Percentiles rank a stretch among this genome's conserved stretches.
Conservation (phyloP, 2,113 vertebrate species). For the Oreocharis arfaki region DNA sequence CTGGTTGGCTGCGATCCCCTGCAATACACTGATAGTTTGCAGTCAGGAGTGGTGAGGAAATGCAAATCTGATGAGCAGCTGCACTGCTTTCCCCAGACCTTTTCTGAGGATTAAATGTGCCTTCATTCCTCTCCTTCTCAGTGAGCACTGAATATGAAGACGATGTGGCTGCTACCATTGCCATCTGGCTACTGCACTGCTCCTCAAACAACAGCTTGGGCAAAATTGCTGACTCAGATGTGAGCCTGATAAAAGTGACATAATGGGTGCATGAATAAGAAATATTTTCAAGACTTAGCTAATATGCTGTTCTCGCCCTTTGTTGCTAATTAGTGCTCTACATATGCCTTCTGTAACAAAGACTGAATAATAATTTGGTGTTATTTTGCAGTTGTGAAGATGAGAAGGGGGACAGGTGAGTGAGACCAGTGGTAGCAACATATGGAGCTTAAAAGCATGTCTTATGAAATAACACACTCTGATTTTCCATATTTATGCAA, state of each 20-base stretch:
- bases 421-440: not conserved
- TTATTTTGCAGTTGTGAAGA: not conserved
- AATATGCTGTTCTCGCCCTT: not conserved
- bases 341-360: not conserved
- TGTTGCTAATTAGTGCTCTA: not conserved
- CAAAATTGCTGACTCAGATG: not conserved
- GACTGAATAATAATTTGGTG: not conserved
- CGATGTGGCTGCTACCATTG: not conserved
- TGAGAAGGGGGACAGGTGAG: not conserved
- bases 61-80: not conserved
- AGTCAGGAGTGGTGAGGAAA: not conserved
- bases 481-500: not conserved
- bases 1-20: not conserved
- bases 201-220: not conserved
- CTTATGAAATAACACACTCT: not conserved
- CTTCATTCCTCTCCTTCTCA: not conserved
- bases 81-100: not conserved
- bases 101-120: not conserved
- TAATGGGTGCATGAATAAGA: not conserved
- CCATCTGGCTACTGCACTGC: not conserved
- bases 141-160: not conserved
- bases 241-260: not conserved
- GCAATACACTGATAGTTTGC: not conserved
- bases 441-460: not conserved
- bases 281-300: not conserved